A percentile compares a stretch with the other conserved stretches of the same genome.
phyloP scores from a whole-genome alignment of 1,140 invertebrate species.

The Epicauta chinensis region DNA sequence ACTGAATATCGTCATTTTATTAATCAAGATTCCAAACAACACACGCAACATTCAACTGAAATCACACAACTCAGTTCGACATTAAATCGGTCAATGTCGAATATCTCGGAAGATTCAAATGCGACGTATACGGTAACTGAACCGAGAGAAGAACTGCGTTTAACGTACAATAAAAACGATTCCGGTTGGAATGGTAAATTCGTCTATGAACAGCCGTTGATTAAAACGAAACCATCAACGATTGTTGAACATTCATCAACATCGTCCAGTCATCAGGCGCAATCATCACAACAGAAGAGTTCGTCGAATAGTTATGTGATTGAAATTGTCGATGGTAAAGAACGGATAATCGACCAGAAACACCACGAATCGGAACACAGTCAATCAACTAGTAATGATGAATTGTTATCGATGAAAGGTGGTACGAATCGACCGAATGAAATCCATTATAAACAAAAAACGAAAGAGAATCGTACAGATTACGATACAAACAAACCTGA shows the following conservation, averaged over 20 bases:
- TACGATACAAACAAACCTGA: constrained; percentile 51
- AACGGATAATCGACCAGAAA: constrained; percentile 50
- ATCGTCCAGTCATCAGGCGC: constrained; percentile 28
- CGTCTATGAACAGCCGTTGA: constrained; percentile 40
- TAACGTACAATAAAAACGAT: constrained; percentile 42
- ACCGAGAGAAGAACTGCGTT: constrained; percentile 36
- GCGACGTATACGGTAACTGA: constrained; percentile 41
- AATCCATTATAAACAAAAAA: constrained; percentile 48
- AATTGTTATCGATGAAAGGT: constrained; percentile 44
- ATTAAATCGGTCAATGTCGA: constrained; percentile 33
- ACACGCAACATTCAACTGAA: constrained; percentile 16
- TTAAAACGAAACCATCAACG: constrained; percentile 19
- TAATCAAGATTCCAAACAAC: constrained; percentile 21
- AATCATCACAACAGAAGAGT: constrained; percentile 40
- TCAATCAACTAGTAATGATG: constrained; percentile 44
- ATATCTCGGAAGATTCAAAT: constrained; percentile 31
- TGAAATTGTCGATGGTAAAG: constrained; percentile 55
- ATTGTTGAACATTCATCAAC: constrained; percentile 29
- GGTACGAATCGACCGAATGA: constrained; percentile 49
- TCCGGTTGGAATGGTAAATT: constrained; percentile 50
- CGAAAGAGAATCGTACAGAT: constrained; percentile 46
- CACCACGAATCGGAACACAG: constrained; percentile 49
- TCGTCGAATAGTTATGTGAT: constrained; percentile 51
- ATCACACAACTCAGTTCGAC: constrained; percentile 39
- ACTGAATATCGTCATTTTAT: constrained; percentile 40